Evolutionary conservation across 2,888 invertebrate genomes (phyloP).

Genomic region (Xiphydria camelus): DNA sequence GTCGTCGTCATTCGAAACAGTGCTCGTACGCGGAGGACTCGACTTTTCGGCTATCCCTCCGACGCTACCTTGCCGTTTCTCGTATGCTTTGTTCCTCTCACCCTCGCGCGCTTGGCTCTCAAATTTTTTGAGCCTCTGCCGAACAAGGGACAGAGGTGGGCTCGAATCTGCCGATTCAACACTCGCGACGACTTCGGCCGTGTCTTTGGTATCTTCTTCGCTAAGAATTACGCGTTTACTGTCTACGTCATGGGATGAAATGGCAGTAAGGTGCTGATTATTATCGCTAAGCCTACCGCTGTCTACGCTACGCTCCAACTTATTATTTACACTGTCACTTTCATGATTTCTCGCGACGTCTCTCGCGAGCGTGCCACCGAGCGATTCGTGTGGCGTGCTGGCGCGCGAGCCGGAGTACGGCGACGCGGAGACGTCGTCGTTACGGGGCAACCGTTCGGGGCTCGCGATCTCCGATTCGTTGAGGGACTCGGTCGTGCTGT

Average conservation of each 20-base stretch:
- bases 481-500: conserved; percentile 21
- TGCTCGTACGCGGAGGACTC: too few relatives aligned
- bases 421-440: background rate
- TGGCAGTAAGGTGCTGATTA: conserved; percentile 33
- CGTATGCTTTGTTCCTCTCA: background rate
- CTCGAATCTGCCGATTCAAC: too few relatives aligned
- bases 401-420: background rate
- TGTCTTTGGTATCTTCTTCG: conserved; percentile 47
- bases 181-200: conserved; percentile 14
- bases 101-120: conserved; percentile 22
- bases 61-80: background rate
- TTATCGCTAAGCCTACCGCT: conserved; percentile 20
- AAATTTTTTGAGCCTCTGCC: conserved; percentile 43
- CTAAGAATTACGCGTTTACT: conserved; percentile 22
- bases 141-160: conserved; percentile 45
- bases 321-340: conserved; percentile 24
- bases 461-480: conserved; percentile 2
- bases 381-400: background rate
- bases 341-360: conserved; percentile 5
- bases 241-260: conserved; percentile 34
- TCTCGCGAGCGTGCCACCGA: background rate
- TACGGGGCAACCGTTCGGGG: background rate
- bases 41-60: background rate
- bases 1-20: background rate
- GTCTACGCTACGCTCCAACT: conserved; percentile 21